These are phyloP conservation scores for Perdita meconis DNA, from an alignment of 2,888 invertebrate species.

Conservation along the genomic window DNA sequence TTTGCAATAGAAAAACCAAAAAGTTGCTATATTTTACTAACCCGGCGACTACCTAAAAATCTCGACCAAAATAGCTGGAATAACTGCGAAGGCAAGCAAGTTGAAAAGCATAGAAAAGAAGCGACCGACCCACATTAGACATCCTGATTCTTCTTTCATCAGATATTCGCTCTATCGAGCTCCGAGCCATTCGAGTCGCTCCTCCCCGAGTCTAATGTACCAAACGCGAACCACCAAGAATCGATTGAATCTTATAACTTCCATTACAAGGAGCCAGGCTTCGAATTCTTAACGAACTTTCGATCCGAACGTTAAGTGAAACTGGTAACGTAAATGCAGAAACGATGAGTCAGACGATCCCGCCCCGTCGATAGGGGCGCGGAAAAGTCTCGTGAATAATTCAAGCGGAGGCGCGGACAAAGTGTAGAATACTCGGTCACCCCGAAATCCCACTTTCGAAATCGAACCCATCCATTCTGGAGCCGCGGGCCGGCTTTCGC, in stretches of 20 bases:
- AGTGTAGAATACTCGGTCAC: slow-evolving; percentile 39
- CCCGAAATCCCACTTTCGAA: slow-evolving; percentile 43
- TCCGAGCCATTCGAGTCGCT: slow-evolving; percentile 3
- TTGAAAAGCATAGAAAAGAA: neutral
- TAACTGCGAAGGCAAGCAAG: too few species aligned
- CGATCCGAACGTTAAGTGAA: slow-evolving; percentile 25
- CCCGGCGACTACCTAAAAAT: too few species aligned
- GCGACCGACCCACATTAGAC: neutral
- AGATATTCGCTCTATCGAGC: neutral
- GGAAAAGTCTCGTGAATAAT: slow-evolving; percentile 63
- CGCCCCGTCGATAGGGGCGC: slow-evolving; percentile 15
- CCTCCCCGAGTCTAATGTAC: slow-evolving; percentile 8
- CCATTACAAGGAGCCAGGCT: neutral
- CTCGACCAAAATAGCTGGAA: too few species aligned
- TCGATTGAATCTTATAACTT: slow-evolving; percentile 18
- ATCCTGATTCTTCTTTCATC: neutral
- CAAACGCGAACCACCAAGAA: neutral
- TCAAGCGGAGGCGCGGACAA: slow-evolving; percentile 47
- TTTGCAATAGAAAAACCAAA: too few species aligned
- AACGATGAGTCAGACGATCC: slow-evolving; percentile 32
- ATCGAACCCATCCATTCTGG: slow-evolving; percentile 54
- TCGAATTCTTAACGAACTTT: slow-evolving; percentile 9
- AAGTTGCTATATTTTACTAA: too few species aligned
- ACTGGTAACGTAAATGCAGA: slow-evolving; percentile 28
- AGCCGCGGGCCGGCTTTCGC: slow-evolving; percentile 12